Evolutionary conservation across 2,888 invertebrate genomes (phyloP), one percentile per base, ranked within the genome.

Genomic region (Ichneumoninae sp.): DNA sequence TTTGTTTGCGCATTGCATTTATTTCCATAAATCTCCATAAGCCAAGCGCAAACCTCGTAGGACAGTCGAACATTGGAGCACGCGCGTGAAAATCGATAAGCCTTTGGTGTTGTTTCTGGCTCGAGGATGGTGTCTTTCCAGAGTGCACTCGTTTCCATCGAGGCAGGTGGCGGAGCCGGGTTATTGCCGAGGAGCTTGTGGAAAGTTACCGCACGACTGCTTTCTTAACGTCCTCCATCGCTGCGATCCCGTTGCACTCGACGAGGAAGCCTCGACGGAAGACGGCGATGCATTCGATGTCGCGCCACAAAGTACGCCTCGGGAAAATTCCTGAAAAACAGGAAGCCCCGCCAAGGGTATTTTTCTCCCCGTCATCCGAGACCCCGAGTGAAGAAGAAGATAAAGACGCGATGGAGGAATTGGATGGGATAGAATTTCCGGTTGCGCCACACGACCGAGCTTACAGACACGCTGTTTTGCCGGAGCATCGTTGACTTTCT

Each of bases 11-110:
- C 60, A 26, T 52, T 70, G 26, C 26, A 68, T 77, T 65, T 83
- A 89, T 89, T 89, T 89, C 88, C 90, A 90, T 88, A 88, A 89
- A 90, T 91, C 87, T 90, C 84, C 88, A 88, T 89, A 89, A 90
- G 86, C 88, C 88, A 85, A 87, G 87, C 85, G 78, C 19, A 63
- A 50, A 90, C 88, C 87, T 88, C 86, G 73, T 78, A 77, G 83
- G 82, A 86, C 81, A 83, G 68, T 83, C 40, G n/a, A 66, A 68
- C 30, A 57, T 47, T 82, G 68, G 71, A 83, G 68, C 69, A 77
- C 70, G 69, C 60, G 54, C 57, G 50, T 71, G 83, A 83, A 69
- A 88, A 86, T 88, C 88, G 84, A 88, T 87, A 86, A 87, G 73
- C 87, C 77, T 70, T 79, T 40, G 65, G 65, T 44, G 79, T 30